phyloP scores from a whole-genome alignment of 2,888 invertebrate genomes.

The Bembecia ichneumoniformis region DNA sequence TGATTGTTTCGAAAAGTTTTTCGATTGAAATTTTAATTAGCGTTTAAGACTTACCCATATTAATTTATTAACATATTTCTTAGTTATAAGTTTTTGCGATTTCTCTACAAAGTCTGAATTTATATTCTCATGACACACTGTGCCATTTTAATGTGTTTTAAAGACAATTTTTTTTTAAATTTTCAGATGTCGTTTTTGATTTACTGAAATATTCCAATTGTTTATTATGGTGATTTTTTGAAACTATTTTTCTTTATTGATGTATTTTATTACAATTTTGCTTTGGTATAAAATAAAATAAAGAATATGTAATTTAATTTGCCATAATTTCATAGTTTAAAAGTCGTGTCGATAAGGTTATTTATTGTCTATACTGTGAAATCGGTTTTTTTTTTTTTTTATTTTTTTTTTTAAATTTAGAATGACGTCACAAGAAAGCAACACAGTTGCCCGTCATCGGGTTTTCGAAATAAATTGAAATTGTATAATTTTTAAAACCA shows the following conservation, averaged over 20 bases:
- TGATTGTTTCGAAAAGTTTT: neutral
- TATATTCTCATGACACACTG: constrained; percentile 37
- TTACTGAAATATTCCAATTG: too few species aligned
- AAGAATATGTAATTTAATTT: constrained; percentile 2
- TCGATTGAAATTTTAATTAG: too few species aligned
- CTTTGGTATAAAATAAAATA: too few species aligned
- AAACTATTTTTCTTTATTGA: too few species aligned
- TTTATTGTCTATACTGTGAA: neutral
- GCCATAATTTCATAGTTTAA: neutral
- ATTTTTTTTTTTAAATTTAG: too few species aligned
- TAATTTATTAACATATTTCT: constrained; percentile 27
- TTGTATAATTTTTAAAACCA: too few species aligned
- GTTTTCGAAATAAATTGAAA: too few species aligned
- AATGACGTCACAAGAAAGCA: too few species aligned
- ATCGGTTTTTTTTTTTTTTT: neutral
- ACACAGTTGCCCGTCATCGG: too few species aligned
- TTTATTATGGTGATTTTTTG: too few species aligned
- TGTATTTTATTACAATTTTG: too few species aligned
- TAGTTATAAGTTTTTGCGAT: constrained; percentile 10
- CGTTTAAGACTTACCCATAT: constrained; percentile 9
- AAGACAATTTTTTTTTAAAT: constrained; percentile 6
- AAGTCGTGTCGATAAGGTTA: neutral
- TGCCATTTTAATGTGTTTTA: constrained; percentile 34
- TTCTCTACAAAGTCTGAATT: constrained; percentile 37
- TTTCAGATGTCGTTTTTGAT: too few species aligned